Evolutionary conservation across 2,797 vertebrate genomes (phyloP).

Genomic region (Halcyon badia): DNA sequence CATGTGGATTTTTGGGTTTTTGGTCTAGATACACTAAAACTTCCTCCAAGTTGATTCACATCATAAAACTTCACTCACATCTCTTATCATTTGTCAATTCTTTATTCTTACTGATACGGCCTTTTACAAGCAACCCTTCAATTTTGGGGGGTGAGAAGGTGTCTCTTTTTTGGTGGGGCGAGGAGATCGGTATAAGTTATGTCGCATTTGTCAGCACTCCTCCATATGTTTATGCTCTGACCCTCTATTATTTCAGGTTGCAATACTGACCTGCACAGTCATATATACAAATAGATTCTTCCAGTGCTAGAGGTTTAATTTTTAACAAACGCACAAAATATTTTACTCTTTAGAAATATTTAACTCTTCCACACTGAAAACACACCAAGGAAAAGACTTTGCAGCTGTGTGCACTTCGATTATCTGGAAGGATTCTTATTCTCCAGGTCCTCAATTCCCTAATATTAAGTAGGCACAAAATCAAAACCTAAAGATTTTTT

Average conservation of each 20-base stretch:
- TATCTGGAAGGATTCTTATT: not conserved
- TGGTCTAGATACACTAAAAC: not conserved
- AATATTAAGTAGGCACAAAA: not conserved
- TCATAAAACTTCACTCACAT: not conserved
- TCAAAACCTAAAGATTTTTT: not conserved
- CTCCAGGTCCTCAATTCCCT: not conserved
- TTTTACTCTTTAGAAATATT: not conserved
- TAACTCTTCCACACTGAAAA: not conserved
- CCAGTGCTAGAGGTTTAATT: not conserved
- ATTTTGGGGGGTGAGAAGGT: not conserved
- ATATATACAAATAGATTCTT: not conserved
- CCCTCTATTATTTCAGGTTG: not conserved
- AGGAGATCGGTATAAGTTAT: not conserved
- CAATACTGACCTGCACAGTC: rapidly evolving
- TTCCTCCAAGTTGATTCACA: not conserved
- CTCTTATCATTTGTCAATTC: not conserved
- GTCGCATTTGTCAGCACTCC: not conserved
- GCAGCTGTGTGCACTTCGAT: not conserved
- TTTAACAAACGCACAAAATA: not conserved
- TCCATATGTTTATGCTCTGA: not conserved
- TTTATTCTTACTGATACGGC: not conserved
- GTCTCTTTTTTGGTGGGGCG: not conserved
- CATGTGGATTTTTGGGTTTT: not conserved
- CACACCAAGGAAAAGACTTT: not conserved
- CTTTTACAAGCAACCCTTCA: not conserved